A percentile compares a stretch with the other conserved stretches of the same genome.
phyloP scores from a whole-genome alignment of 1,140 invertebrate species.

The Holotrichia oblita region DNA sequence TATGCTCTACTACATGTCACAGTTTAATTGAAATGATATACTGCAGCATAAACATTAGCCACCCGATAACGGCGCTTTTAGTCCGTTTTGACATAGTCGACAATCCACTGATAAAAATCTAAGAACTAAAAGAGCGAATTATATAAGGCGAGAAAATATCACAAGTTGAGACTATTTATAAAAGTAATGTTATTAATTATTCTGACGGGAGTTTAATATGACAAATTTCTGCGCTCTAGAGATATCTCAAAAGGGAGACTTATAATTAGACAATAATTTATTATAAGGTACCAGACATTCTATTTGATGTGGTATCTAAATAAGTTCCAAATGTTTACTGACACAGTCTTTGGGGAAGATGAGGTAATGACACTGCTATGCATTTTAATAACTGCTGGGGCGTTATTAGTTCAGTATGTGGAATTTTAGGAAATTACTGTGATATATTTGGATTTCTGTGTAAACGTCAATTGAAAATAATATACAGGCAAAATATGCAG shows the following conservation, averaged over 20 bases:
- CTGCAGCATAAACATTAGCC: slow-evolving; percentile 36
- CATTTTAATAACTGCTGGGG: background rate
- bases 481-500: background rate
- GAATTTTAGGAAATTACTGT: background rate
- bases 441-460: background rate
- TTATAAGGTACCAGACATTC: background rate
- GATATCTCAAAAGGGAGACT: slow-evolving; percentile 22
- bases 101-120: slow-evolving; percentile 18
- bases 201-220: slow-evolving; percentile 37
- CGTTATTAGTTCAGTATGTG: background rate
- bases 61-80: slow-evolving; percentile 23
- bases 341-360: background rate
- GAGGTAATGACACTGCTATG: slow-evolving; percentile 12
- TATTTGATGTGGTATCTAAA: slow-evolving; percentile 18
- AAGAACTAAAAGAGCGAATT: slow-evolving; percentile 13
- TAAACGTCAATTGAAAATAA: background rate
- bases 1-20: slow-evolving; percentile 39
- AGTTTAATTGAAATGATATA: slow-evolving; percentile 42
- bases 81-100: slow-evolving; percentile 30
- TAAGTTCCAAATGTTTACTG: slow-evolving; percentile 29
- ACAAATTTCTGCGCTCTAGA: slow-evolving; percentile 20
- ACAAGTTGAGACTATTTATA: slow-evolving; percentile 33
- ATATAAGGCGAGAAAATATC: slow-evolving; percentile 38
- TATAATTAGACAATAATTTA: slow-evolving; percentile 36
- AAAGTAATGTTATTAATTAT: slow-evolving; percentile 37